Percentiles rank a stretch among this genome's conserved stretches.
Conservation (phyloP, 1,140 invertebrate genomes). For the Pararge aegeria region DNA sequence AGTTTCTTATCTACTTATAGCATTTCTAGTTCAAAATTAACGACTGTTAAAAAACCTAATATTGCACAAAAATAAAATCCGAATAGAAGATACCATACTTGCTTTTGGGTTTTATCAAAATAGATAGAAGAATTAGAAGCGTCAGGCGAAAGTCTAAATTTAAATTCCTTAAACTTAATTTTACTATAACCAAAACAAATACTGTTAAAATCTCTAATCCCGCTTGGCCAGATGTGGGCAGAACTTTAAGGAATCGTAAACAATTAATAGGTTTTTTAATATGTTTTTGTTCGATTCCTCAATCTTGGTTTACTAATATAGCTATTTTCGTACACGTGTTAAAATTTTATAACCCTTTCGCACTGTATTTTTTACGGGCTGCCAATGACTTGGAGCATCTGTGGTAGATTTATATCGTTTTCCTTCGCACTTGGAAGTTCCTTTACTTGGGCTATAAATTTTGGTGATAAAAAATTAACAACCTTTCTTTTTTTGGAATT, state of each 20-base stretch:
- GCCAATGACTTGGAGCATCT: constrained; percentile 69
- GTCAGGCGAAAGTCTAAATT: too few species aligned
- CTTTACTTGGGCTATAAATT: constrained; percentile 62
- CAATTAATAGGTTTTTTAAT: neutral
- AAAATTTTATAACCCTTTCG: constrained; percentile 64
- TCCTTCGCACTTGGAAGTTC: constrained; percentile 68
- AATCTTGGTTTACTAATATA: neutral
- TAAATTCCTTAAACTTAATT: too few species aligned
- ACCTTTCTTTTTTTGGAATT: constrained; percentile 49
- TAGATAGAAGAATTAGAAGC: too few species aligned
- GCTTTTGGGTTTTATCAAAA: too few species aligned
- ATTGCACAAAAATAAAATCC: too few species aligned
- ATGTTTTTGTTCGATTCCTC: neutral
- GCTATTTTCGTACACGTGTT: constrained; percentile 54
- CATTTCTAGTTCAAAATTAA: too few species aligned
- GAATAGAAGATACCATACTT: too few species aligned
- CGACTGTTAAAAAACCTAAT: too few species aligned
- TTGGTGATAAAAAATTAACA: constrained; percentile 67
- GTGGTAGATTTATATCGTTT: constrained; percentile 73
- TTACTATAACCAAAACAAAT: too few species aligned
- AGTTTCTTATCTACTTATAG: too few species aligned
- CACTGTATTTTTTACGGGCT: constrained; percentile 57
- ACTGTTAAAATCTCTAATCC: too few species aligned
- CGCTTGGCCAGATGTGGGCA: neutral
- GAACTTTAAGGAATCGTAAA: neutral